Evolutionary conservation across 2,888 invertebrate species (phyloP).

Genomic region (Pammene aurita): DNA sequence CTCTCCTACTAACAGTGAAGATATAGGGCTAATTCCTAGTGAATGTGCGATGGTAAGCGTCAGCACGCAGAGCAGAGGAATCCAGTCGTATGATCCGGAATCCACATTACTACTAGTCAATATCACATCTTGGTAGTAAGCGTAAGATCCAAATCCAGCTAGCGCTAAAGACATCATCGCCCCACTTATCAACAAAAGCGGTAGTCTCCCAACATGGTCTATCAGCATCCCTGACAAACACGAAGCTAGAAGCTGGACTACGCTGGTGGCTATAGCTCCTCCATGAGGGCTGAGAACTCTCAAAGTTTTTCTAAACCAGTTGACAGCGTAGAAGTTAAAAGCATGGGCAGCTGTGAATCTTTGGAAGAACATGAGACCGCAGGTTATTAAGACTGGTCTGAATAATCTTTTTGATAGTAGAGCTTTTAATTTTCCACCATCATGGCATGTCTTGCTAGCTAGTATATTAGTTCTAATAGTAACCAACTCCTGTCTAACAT

Average conservation of each 20-base stretch:
- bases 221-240: constrained; percentile 91
- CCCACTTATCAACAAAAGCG: constrained; percentile 91
- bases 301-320: constrained; percentile 92
- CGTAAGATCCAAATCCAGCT: constrained; percentile 92
- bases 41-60: constrained; percentile 93
- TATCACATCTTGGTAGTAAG: constrained; percentile 88
- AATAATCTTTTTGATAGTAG: constrained; percentile 74
- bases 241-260: constrained; percentile 92
- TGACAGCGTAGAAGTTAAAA: constrained; percentile 92
- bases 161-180: constrained; percentile 93
- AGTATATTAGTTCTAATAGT: constrained; percentile 88
- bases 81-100: constrained; percentile 88
- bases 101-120: constrained; percentile 62
- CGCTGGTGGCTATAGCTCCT: constrained; percentile 92
- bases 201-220: constrained; percentile 92
- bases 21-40: constrained; percentile 89
- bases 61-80: constrained; percentile 91
- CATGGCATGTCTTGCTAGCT: constrained; percentile 72
- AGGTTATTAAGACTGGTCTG: constrained; percentile 90
- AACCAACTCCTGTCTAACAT: constrained; percentile 88
- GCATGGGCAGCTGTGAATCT: constrained; percentile 92
- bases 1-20: constrained; percentile 88
- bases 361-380: constrained; percentile 95
- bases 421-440: constrained; percentile 66
- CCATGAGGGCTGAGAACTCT: constrained; percentile 90